Base-by-base conservation (phyloP, 2,888 invertebrate genomes). In the Acleris emargana region DNA sequence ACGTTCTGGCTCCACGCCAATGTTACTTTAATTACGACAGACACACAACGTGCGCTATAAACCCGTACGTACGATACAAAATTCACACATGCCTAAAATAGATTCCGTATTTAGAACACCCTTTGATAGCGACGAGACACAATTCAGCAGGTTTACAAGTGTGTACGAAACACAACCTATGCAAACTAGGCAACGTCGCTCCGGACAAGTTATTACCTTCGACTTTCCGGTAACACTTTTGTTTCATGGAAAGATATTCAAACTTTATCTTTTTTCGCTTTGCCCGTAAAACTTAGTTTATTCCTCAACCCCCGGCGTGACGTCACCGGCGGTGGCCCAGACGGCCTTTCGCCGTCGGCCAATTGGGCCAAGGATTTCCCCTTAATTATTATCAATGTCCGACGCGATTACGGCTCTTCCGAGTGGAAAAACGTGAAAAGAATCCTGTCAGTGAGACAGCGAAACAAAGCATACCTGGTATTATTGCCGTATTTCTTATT, bases 351-450 rank as follows among this genome's bases (percentile, higher is more conserved):
- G 62, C 61, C 62, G 52, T 25, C 61, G 57, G 55, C 52, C 53
- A 68, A 72, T 72, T 71, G 76, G 80, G 76, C 77, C 79, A 80
- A 80, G 79, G 80, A 76, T 71, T 68, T 73, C 74, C 73, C 75
- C 74, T 72, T 76, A 76, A 76, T 73, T 76, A 77, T 76, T 75
- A 72, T 73, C 70, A 73, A 72, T 74, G 73, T 71, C 73, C 61
- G 64, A 69, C 64, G 61, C 71, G 71, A 70, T 73, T 72, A 72
- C 68, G 53, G 52, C 55, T 68, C 66, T 67, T 67, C 68, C 69
- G 68, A 54, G 49, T 50, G 50, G 20, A 51, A 66, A 43, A 57
- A 28, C 17, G 43, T 38, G 20, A 20, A 59, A 50, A 53, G 50
- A 42, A 20, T 38, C 22, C 25, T 43, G 42, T 54, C 42, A 7